Evolutionary conservation across 2,797 vertebrate species (phyloP).

Genomic region (Aselliscus stoliczkanus): DNA sequence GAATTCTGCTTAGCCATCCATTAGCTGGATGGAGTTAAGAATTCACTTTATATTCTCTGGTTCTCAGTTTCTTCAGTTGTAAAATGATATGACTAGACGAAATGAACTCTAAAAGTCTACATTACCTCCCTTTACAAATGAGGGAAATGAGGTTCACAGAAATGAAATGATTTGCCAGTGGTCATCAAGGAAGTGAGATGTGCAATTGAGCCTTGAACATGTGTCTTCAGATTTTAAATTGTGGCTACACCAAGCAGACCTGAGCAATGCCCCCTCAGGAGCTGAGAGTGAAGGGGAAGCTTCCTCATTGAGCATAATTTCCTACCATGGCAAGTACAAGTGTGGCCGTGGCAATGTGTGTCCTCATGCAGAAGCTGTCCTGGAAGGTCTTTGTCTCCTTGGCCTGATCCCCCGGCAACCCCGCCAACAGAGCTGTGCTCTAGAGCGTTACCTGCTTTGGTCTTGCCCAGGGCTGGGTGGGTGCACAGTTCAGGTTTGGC

Average conservation of each 20-base stretch:
- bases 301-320: accelerated
- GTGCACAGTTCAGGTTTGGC: not conserved
- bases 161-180: not conserved
- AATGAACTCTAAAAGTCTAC: not conserved
- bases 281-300: not conserved
- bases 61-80: not conserved
- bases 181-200: not conserved
- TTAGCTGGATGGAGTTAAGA: not conserved
- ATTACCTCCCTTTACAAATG: not conserved
- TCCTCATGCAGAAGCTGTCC: not conserved
- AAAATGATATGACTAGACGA: not conserved
- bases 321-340: accelerated
- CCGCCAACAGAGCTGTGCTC: not conserved
- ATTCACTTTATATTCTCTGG: not conserved
- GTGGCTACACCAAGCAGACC: accelerated
- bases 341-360: accelerated
- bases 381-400: not conserved
- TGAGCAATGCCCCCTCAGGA: not conserved
- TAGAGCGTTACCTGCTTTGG: not conserved
- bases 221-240: not conserved
- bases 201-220: not conserved
- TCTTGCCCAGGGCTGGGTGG: not conserved
- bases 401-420: too few species aligned
- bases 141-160: not conserved
- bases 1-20: not conserved